Percentiles rank a stretch among this genome's conserved stretches.
Conservation (phyloP, 2,113 vertebrate genomes). For the Steatornis caripensis region DNA sequence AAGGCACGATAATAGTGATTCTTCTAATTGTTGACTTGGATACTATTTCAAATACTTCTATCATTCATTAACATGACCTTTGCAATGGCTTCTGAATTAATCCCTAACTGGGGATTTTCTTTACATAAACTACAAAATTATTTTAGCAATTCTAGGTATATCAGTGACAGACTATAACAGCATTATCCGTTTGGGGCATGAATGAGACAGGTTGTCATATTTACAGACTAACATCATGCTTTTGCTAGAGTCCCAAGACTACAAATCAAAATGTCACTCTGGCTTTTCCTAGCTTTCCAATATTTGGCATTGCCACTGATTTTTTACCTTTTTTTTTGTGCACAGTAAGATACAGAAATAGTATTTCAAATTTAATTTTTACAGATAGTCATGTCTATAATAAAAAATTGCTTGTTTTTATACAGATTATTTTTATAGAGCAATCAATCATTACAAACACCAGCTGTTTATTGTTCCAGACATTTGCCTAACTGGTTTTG, state of each 20-base stretch:
- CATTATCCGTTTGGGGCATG: neutral
- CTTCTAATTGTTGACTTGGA: neutral
- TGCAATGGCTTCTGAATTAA: neutral
- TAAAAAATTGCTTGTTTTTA: rapidly evolving
- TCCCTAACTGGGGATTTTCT: neutral
- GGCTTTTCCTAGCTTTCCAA: neutral
- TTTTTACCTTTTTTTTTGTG: neutral
- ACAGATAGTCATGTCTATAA: neutral
- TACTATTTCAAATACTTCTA: neutral
- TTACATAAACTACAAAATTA: neutral
- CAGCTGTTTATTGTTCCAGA: neutral
- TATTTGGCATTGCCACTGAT: neutral
- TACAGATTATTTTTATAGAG: neutral
- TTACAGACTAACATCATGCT: neutral
- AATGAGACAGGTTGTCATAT: neutral
- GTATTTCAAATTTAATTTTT: neutral
- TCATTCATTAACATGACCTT: neutral
- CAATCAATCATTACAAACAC: neutral
- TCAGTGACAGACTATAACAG: neutral
- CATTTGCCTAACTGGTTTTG: neutral
- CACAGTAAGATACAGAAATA: neutral
- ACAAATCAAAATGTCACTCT: neutral
- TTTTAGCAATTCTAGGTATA: neutral
- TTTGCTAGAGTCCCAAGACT: neutral
- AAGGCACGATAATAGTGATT: neutral